A percentile compares a stretch with the other conserved stretches of the same genome.
phyloP scores from a whole-genome alignment of 2,888 invertebrate species.

The Trissolcus japonicus region DNA sequence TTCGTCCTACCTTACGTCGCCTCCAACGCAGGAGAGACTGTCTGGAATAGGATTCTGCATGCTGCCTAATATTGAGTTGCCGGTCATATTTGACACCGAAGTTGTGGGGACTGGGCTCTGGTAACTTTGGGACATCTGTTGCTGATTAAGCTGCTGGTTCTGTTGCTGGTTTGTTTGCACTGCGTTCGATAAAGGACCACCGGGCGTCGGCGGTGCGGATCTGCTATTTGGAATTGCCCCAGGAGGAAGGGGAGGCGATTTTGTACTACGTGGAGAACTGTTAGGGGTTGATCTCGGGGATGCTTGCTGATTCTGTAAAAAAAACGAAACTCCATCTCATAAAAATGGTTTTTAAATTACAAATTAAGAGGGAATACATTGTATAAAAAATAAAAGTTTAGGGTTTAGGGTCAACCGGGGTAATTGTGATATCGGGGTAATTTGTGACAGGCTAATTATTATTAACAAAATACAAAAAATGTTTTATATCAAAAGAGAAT shows the following conservation, averaged over 20 bases:
- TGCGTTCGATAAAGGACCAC: constrained; percentile 71
- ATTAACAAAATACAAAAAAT: no score
- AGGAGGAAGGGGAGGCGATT: constrained; percentile 87
- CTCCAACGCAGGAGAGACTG: constrained; percentile 78
- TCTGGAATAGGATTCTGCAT: constrained; percentile 76
- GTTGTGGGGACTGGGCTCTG: constrained; percentile 70
- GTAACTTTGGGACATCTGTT: constrained; percentile 73
- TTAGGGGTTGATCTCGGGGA: constrained; percentile 92
- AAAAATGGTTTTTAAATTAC: neutral
- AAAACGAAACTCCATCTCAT: neutral
- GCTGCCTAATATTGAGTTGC: constrained; percentile 70
- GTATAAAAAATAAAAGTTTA: no score
- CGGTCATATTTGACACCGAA: constrained; percentile 67
- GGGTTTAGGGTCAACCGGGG: no score
- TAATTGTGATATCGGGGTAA: no score
- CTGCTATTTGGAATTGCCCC: constrained; percentile 77
- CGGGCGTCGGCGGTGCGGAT: constrained; percentile 78
- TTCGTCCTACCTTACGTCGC: constrained; percentile 79
- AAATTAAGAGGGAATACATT: no score
- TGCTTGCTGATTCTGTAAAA: constrained; percentile 85
- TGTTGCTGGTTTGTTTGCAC: constrained; percentile 67
- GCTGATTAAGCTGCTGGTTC: constrained; percentile 66
- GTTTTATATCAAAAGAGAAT: no score
- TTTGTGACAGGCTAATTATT: no score
- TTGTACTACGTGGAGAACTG: constrained; percentile 90